A percentile compares a stretch with the other conserved stretches of the same genome.
phyloP scores from a whole-genome alignment of 2,888 invertebrate species.

The Rugalucina vietnamica region DNA sequence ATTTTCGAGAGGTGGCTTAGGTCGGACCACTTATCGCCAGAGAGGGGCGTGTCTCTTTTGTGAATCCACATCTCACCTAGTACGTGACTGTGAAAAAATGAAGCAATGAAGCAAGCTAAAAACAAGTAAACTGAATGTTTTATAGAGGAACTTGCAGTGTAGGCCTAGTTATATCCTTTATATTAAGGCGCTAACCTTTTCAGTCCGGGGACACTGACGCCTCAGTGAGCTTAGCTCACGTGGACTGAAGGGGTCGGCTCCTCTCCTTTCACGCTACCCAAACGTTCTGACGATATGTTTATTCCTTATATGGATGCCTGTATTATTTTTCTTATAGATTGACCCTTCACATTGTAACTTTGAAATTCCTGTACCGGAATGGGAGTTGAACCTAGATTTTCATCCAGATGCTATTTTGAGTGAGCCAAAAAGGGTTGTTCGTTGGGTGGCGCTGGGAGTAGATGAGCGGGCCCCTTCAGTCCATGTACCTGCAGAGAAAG shows the following conservation, averaged over 20 bases:
- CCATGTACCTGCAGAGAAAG: background rate
- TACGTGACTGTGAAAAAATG: too few relatives aligned
- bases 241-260: conserved; percentile 20
- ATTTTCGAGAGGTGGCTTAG: too few relatives aligned
- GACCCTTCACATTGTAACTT: too few relatives aligned
- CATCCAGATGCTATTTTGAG: background rate
- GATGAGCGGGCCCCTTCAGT: conserved; percentile 1
- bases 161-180: background rate
- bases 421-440: background rate
- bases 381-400: background rate
- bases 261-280: background rate
- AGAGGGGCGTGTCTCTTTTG: too few relatives aligned
- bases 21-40: too few relatives aligned
- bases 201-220: conserved; percentile 18
- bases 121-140: too few relatives aligned
- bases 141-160: too few relatives aligned
- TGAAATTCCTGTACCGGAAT: background rate
- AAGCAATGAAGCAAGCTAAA: too few relatives aligned
- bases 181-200: background rate
- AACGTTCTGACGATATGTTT: background rate
- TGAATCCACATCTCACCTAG: too few relatives aligned
- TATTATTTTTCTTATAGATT: background rate
- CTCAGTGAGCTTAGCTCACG: conserved; percentile 25
- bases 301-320: background rate
- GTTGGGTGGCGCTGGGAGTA: background rate